These are phyloP conservation scores for Pseudomyrmex gracilis DNA, from an alignment of 1,140 invertebrate genomes.

Conservation along the genomic window DNA sequence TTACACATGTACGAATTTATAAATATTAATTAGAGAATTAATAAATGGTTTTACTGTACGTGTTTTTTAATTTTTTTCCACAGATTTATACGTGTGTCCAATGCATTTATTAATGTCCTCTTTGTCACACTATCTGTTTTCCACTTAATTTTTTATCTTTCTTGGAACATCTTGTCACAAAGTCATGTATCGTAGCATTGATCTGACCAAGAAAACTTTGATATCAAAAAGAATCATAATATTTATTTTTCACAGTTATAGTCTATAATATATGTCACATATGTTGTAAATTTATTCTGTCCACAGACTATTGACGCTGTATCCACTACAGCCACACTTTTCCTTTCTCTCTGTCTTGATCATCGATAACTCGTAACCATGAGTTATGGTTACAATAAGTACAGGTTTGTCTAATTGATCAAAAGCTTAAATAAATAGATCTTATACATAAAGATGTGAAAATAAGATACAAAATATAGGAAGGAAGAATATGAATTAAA, in stretches of 20 bases:
- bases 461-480: neutral
- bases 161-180: too few species aligned
- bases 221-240: neutral
- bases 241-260: neutral
- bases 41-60: too few species aligned
- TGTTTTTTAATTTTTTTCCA: too few species aligned
- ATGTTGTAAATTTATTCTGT: constrained; percentile 71
- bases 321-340: constrained; percentile 48
- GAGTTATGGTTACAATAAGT: constrained; percentile 82
- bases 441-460: neutral
- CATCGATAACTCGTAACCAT: constrained; percentile 77
- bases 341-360: constrained; percentile 60
- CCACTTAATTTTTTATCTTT: too few species aligned
- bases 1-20: too few species aligned
- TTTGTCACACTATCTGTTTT: too few species aligned
- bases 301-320: constrained; percentile 71
- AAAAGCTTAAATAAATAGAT: neutral
- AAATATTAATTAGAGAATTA: too few species aligned
- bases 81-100: too few species aligned
- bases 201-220: neutral
- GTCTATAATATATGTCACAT: neutral
- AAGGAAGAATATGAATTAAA: neutral
- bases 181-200: too few species aligned
- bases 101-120: too few species aligned
- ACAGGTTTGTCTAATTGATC: constrained; percentile 68